Evolutionary conservation across 2,797 vertebrate genomes (phyloP).

Genomic region (Steatocranus sp.): DNA sequence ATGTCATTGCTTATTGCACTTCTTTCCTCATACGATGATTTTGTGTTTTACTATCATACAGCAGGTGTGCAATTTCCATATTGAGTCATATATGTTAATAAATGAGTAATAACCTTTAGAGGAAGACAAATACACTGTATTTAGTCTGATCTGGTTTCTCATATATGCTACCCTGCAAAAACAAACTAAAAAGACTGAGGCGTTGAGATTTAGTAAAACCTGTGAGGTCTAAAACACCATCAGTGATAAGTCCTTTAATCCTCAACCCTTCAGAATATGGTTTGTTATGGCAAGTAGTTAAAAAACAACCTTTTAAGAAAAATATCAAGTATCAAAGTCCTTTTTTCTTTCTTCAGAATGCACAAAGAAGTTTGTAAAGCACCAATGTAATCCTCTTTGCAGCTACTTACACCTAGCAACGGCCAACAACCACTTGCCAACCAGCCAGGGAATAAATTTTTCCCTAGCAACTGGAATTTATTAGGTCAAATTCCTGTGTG

Average conservation of each 20-base stretch:
- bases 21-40: neutral
- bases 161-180: neutral
- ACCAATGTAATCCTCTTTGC: neutral
- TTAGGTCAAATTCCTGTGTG: neutral
- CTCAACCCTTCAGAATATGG: neutral
- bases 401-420: neutral
- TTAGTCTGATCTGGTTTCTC: neutral
- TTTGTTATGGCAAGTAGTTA: neutral
- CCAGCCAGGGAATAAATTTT: neutral
- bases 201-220: neutral
- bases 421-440: neutral
- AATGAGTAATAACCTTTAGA: neutral
- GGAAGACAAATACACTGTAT: neutral
- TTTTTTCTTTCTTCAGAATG: neutral
- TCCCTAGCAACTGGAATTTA: neutral
- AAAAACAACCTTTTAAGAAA: neutral
- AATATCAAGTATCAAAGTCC: neutral
- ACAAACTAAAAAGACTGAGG: neutral
- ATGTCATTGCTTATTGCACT: neutral
- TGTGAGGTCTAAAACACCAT: neutral
- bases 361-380: neutral
- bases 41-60: neutral
- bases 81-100: neutral
- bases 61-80: no score
- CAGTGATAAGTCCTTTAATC: neutral